phyloP scores from a whole-genome alignment of 2,888 invertebrate species.

The Drosophila lacicola region DNA sequence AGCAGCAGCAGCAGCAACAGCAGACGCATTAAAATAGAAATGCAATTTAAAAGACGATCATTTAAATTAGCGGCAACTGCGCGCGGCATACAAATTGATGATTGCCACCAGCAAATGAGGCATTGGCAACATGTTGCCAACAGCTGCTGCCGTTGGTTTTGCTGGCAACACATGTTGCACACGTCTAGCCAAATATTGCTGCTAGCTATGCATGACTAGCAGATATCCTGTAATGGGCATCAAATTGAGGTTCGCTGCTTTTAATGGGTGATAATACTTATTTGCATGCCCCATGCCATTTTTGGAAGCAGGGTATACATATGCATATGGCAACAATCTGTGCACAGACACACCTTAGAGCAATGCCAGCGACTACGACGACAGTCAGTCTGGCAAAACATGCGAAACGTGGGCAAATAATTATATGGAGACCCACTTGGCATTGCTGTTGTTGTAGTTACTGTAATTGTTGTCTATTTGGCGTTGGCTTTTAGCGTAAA shows the following conservation, averaged over 20 bases:
- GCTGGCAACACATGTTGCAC: conserved; percentile 62
- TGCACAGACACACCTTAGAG: conserved; percentile 50
- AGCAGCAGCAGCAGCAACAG: conserved; percentile 3
- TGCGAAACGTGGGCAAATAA: conserved; percentile 79
- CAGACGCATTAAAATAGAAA: conserved; percentile 56
- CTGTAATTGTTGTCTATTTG: conserved; percentile 78
- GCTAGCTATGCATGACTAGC: background rate
- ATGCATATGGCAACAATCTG: conserved; percentile 19
- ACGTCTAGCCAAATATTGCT: conserved; percentile 30
- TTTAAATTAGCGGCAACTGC: conserved; percentile 67
- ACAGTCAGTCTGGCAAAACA: conserved; percentile 77
- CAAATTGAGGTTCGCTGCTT: background rate
- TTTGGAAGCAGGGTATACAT: conserved; percentile 16
- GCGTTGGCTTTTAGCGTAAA: conserved; percentile 76
- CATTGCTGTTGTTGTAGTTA: conserved; percentile 55
- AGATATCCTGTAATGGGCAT: background rate
- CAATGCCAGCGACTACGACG: conserved; percentile 55
- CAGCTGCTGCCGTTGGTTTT: conserved; percentile 52
- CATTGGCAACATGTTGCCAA: conserved; percentile 70
- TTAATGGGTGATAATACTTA: background rate
- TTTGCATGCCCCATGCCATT: background rate
- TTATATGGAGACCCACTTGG: conserved; percentile 65
- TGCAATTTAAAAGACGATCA: conserved; percentile 66
- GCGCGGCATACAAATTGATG: conserved; percentile 69
- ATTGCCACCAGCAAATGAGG: conserved; percentile 55